Percentiles rank a stretch among this genome's conserved stretches.
phyloP scores from a whole-genome alignment of 2,888 invertebrate genomes.

The Drosophila merina region DNA sequence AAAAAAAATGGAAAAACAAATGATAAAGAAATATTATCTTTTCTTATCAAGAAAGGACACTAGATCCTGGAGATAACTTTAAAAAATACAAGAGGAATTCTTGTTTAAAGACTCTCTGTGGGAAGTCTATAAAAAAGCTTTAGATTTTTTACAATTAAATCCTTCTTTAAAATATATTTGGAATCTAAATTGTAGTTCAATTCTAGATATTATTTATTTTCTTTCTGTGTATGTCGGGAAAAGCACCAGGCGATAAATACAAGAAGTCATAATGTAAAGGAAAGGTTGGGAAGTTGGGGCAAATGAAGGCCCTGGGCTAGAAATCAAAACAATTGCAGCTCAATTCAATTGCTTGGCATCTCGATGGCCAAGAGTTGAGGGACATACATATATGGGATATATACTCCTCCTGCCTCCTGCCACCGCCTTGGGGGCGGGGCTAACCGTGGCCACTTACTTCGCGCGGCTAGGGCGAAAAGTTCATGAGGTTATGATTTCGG shows the following conservation, averaged over 20 bases:
- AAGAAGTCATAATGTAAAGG: slow-evolving; percentile 33
- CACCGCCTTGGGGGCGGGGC: slow-evolving; percentile 11
- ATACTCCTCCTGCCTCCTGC: slow-evolving; percentile 1
- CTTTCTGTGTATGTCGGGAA: not conserved
- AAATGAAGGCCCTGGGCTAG: slow-evolving; percentile 64
- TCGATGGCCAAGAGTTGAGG: slow-evolving; percentile 24
- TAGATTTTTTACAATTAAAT: no score
- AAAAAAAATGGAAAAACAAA: not conserved
- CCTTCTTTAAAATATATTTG: no score
- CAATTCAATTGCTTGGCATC: slow-evolving; percentile 64
- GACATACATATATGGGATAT: slow-evolving; percentile 25
- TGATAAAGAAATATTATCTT: not conserved
- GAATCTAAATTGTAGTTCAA: no score
- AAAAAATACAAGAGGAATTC: no score
- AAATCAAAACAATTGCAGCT: slow-evolving; percentile 77
- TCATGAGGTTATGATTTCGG: slow-evolving; percentile 75
- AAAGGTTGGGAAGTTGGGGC: slow-evolving; percentile 11
- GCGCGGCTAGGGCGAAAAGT: slow-evolving; percentile 49
- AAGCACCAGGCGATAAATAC: slow-evolving; percentile 40
- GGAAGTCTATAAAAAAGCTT: no score
- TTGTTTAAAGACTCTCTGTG: no score
- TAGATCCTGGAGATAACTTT: no score
- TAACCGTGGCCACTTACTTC: slow-evolving; percentile 40
- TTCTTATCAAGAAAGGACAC: no score
- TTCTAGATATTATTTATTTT: not conserved